A percentile compares a stretch with the other conserved stretches of the same genome.
Evolutionary conservation across 2,888 invertebrate genomes (phyloP).

Genomic region (Sicus ferrugineus): DNA sequence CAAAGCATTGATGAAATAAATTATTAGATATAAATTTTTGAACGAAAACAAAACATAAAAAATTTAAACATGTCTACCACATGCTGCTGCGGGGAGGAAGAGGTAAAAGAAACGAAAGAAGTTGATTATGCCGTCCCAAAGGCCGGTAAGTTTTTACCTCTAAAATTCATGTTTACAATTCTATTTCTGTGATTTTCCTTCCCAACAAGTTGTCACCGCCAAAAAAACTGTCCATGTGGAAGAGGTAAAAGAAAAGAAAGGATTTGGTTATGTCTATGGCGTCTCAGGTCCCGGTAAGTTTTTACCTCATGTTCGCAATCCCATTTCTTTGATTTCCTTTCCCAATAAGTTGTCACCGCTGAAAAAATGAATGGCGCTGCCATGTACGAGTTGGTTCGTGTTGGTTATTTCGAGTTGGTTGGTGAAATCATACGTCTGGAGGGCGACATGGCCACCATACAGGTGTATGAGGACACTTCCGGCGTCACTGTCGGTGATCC

Average conservation of each 20-base stretch:
- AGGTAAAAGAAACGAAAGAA: no score
- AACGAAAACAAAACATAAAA: no score
- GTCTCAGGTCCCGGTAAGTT: slow-evolving; percentile 94
- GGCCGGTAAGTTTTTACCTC: neutral
- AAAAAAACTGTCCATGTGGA: neutral
- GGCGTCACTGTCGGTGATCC: slow-evolving; percentile 99
- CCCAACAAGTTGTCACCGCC: neutral
- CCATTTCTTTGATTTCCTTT: neutral
- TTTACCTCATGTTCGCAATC: neutral
- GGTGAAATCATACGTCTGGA: slow-evolving; percentile 99
- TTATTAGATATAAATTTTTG: no score
- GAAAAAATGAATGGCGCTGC: slow-evolving; percentile 99
- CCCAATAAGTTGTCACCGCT: slow-evolving; percentile 88
- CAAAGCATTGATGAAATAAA: no score
- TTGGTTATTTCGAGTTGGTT: slow-evolving; percentile 95
- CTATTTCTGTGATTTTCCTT: neutral
- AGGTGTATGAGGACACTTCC: slow-evolving; percentile 95
- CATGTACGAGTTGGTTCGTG: slow-evolving; percentile 99
- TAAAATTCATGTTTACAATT: neutral
- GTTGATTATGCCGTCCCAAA: no score
- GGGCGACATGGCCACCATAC: slow-evolving; percentile 99
- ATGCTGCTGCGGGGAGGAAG: no score
- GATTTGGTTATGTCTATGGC: slow-evolving; percentile 92
- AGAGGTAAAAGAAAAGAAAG: slow-evolving; percentile 44
- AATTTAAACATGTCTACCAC: no score